These are phyloP conservation scores for Archilochus colubris DNA, from an alignment of 2,113 vertebrate genomes.

Conservation along the genomic window DNA sequence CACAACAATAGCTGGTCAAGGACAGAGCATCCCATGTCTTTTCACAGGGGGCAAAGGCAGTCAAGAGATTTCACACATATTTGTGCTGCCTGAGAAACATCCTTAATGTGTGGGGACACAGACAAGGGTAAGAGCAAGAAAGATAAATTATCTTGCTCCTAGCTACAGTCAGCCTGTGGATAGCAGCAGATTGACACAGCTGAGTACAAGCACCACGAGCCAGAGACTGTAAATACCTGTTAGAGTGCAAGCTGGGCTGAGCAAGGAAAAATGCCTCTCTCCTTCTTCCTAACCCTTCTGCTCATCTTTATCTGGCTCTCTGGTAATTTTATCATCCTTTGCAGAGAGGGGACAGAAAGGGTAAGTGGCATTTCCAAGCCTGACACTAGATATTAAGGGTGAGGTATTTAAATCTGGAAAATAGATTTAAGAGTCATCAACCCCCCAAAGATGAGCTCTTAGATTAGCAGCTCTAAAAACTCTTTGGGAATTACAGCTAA, in stretches of 20 bases:
- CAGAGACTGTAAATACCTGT: conserved; percentile 68
- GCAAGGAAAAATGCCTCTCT: conserved; percentile 46
- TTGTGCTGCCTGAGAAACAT: conserved; percentile 73
- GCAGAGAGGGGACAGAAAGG: conserved; percentile 1
- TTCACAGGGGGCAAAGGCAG: conserved; percentile 65
- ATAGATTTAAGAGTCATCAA: conserved; percentile 35
- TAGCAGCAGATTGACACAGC: conserved; percentile 73
- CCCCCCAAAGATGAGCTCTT: not conserved
- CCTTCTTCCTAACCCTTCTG: conserved; percentile 14
- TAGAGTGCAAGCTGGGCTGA: conserved; percentile 59
- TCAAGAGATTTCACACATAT: conserved; percentile 75
- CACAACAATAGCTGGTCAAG: conserved; percentile 66
- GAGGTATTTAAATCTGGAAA: conserved; percentile 31
- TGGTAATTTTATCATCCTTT: conserved; percentile 49
- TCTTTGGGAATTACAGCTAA: conserved; percentile 12
- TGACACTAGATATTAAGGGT: not conserved
- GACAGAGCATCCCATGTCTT: conserved; percentile 61
- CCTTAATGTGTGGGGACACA: conserved; percentile 69
- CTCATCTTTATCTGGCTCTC: conserved; percentile 43
- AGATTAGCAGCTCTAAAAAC: conserved; percentile 51
- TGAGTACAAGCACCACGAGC: conserved; percentile 65
- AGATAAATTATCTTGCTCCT: conserved; percentile 73
- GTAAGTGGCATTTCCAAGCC: conserved; percentile 52
- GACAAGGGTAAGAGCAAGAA: conserved; percentile 72
- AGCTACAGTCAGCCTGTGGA: conserved; percentile 71